Evolutionary conservation across 2,797 vertebrate genomes (phyloP).

Genomic region (Hafferia zeledoni): DNA sequence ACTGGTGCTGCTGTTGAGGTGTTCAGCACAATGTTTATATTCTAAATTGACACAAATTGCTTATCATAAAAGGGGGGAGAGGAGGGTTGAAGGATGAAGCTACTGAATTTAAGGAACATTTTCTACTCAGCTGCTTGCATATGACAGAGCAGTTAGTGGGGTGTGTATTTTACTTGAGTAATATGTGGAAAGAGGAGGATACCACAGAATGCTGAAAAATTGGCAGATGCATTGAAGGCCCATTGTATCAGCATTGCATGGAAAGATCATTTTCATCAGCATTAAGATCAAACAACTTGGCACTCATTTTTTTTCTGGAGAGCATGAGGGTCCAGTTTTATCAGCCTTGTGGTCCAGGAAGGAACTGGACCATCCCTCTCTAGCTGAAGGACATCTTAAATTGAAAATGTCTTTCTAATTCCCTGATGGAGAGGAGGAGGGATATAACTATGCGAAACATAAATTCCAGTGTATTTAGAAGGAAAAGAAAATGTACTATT

Average conservation of each 20-base stretch:
- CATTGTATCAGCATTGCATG: neutral
- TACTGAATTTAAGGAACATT: neutral
- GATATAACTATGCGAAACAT: neutral
- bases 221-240: neutral
- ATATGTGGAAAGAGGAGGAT: neutral
- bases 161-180: neutral
- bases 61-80: neutral
- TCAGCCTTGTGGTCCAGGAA: neutral
- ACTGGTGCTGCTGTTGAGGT: neutral
- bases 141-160: neutral
- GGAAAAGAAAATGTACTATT: neutral
- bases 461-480: neutral
- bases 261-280: neutral
- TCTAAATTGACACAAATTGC: neutral
- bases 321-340: neutral
- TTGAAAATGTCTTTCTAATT: neutral
- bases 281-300: neutral
- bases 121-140: neutral
- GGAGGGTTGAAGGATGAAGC: neutral
- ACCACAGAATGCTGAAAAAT: neutral
- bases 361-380: neutral
- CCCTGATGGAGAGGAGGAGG: neutral
- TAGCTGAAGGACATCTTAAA: neutral
- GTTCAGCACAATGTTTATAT: neutral
- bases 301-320: fast-evolving